Base-by-base conservation (phyloP, 2,888 invertebrate species). In the Nasonovia ribisnigri region DNA sequence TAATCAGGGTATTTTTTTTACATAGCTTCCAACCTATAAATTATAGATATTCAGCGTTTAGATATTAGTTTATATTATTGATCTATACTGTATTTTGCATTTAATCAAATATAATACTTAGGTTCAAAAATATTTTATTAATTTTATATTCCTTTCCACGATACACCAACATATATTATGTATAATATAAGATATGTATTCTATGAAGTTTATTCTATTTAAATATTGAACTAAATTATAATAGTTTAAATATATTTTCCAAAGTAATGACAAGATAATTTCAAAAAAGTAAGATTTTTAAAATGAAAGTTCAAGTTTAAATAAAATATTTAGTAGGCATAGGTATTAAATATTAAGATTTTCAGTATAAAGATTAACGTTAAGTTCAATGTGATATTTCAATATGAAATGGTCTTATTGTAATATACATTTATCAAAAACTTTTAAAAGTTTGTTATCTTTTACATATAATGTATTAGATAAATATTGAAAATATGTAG, bases 391-490 rank as follows among this genome's bases (percentile, higher is more conserved):
- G 86, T 87, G 8, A 87, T 20, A 87, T 57, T 43, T 54, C 5
- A 57, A 88, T 57, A 57, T 43, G 6, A 57, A 54, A 88, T 88
- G 46, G 54, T 57, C 26, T 88, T 88, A 88, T 42, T 88, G 54
- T 88, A 54, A 48, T 54, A 54, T 54, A 26, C 24, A 88, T 88
- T 88, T 54, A 88, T 88, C 88, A 54, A 88, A 88, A 29, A 88
- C 57, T 88, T 88, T 54, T 20, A 42, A 54, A 57, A 88, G 54
- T 42, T 36, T 36, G 26, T n/a, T 1, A 86, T 36, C 20, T 77
- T 77, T 77, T 77, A 42, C 8, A 42, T 77, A 36, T 77, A 77
- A 77, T 77, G 20, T 77, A 20, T 77, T 77, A 16, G 6, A 8
- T 42, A 77, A 36, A 77, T 77, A 77, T 77, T 36, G 20, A 77